phyloP scores from a whole-genome alignment of 2,797 vertebrate genomes.

The Pseudochirops corinnae region DNA sequence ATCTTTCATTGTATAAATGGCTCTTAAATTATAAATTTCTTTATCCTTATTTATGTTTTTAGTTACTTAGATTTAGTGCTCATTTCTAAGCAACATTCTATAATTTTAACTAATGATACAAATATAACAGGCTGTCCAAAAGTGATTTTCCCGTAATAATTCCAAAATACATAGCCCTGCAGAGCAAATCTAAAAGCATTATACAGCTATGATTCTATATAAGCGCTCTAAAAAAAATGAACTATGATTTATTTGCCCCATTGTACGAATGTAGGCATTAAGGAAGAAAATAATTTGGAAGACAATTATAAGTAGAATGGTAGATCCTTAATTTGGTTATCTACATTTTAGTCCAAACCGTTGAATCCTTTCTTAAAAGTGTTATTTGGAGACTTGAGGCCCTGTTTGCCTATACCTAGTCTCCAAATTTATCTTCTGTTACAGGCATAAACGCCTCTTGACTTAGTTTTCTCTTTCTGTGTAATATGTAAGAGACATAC shows the following conservation, averaged over 20 bases:
- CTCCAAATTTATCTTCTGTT: neutral
- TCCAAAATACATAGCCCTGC: neutral
- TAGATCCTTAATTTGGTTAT: neutral
- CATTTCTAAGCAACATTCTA: neutral
- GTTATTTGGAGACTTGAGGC: neutral
- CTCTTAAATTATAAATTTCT: neutral
- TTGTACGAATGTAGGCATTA: neutral
- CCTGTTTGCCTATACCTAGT: neutral
- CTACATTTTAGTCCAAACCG: neutral
- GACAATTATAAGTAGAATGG: neutral
- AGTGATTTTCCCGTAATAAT: neutral
- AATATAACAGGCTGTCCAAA: neutral
- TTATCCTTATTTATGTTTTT: neutral
- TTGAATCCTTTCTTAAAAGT: neutral
- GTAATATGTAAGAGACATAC: neutral
- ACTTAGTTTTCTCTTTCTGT: neutral
- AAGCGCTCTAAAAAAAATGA: neutral
- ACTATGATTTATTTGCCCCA: neutral
- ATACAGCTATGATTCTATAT: neutral
- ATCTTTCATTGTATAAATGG: neutral
- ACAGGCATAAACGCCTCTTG: neutral
- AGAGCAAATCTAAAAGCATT: neutral
- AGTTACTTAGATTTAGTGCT: neutral
- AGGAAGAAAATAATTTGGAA: neutral
- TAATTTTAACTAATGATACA: neutral